Base-by-base conservation (phyloP, 2,888 invertebrate species). In the Xanthia icteritia region DNA sequence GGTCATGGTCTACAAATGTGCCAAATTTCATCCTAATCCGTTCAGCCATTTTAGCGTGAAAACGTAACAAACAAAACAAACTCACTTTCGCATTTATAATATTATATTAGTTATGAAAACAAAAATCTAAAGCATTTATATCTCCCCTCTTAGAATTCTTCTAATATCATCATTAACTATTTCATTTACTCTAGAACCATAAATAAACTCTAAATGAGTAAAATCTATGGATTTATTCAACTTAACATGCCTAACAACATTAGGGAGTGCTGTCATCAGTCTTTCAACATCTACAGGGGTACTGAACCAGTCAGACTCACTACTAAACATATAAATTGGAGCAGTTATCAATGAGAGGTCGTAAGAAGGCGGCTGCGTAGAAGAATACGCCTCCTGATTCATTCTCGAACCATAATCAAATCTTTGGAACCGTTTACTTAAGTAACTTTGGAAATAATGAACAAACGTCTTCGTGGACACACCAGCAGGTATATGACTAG, bases 141-240 rank as follows among this genome's bases (percentile, higher is more conserved):
- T 54, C 17, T 68, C 45, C 31, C 78, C 76, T n/a, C 27, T 64
- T 13, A 94, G 86, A 76, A 94, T 92, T 77, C 86, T 86, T 72
- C 91, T 86, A 13, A 94, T 89, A 70, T 93, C 93, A 69, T 93
- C 83, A 85, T 95, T 96, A 39, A 96, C 83, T 20, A 95, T 79
- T 45, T 69, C 84, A 79, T 94, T 94, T 5, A 92, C 92, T 69
- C 95, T 88, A 76, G 92, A 85, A 23, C 96, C 96, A 78, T 94
- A 96, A 27, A 94, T 86, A 85, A 95, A 96, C 84, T 96, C 96
- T 48, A 96, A 90, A 86, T 96, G 96, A 31, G 94, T 93, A 80
- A 95, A 96, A 81, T 94, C 94, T 77, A 93, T 79, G 5, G 92
- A 91, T 84, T 89, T 89, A 75, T 95, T 93, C 4, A 94, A 90